Base-by-base conservation (phyloP, 2,113 vertebrate species). In the Festucalex cinctus region DNA sequence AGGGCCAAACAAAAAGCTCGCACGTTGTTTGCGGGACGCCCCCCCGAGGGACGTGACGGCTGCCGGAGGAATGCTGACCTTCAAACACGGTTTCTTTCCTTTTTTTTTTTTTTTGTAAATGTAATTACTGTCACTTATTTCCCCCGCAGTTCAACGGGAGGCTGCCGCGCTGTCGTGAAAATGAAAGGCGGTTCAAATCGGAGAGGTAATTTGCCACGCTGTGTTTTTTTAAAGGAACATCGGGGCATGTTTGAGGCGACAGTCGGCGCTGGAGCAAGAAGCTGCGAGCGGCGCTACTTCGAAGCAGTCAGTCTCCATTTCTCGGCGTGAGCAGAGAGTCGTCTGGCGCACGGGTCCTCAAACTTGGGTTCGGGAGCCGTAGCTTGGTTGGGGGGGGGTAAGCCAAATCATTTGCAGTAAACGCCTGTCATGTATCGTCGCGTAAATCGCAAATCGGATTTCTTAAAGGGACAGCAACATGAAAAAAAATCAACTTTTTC, bases 191-290 rank as follows among this genome's bases (percentile, higher is more conserved):
- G 44, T 72, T 63, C 63, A 22, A 43, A 62, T 62, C 12, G n/a
- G 73, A 83, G 76, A 60, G 68, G 71, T 73, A 77, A 84, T 87
- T 85, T 85, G 70, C 75, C 79, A 81, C 79, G 74, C 67, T 70
- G 70, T 75, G 71, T 86, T 32, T 88, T 81, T 81, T n/a, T n/a
- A n/a, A 76, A 77, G 83, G 78, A 73, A 81, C 82, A 79, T 74
- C 80, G 82, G 87, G 80, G 80, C 48, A 26, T 22, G 54, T 57
- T 28, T 32, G 22, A 57, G 54, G 26, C 63, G 77, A 88, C 82
- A 85, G 82, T 66, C 77, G 78, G 77, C 71, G 65, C 66, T 22
- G 7, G 68, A 84, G 81, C 71, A 72, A n/a, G 63, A 59, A 74
- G 75, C 73, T 69, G 76, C 46, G 69, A 77, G 68, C 75, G 71